Evolutionary conservation across 2,797 vertebrate genomes (phyloP).

Genomic region (Tarsius wallacei): DNA sequence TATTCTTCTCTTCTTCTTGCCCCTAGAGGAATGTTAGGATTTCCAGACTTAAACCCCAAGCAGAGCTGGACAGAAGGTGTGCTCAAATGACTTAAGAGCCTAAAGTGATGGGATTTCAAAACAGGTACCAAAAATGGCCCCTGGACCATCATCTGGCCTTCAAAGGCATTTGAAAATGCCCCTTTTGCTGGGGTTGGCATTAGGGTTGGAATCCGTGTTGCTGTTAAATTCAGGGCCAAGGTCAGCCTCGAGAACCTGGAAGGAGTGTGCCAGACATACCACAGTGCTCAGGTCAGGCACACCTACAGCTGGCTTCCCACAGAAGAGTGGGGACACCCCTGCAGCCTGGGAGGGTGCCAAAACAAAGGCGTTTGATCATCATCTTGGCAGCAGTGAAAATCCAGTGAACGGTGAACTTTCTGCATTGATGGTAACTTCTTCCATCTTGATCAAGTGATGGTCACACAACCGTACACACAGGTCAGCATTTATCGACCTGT

Average conservation of each 20-base stretch:
- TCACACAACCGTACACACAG: background rate
- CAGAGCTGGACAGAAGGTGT: background rate
- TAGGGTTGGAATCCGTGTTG: background rate
- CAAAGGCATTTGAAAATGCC: background rate
- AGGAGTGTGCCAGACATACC: background rate
- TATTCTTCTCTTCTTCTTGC: background rate
- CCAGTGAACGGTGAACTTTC: background rate
- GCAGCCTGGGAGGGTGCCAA: no score
- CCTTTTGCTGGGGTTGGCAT: background rate
- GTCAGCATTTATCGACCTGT: background rate
- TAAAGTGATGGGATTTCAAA: background rate
- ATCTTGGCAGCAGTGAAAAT: background rate
- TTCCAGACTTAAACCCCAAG: background rate
- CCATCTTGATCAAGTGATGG: background rate
- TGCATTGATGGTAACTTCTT: background rate
- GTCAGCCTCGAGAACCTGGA: background rate
- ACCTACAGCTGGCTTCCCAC: background rate
- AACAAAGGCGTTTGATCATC: background rate
- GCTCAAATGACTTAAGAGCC: background rate
- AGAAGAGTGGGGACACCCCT: background rate
- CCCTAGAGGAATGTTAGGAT: background rate
- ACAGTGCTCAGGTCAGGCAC: background rate
- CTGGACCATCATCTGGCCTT: background rate
- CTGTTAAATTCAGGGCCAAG: background rate
- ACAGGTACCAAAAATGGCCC: background rate